phyloP scores from a whole-genome alignment of 2,888 invertebrate genomes.

The Dolichomitus sp. region DNA sequence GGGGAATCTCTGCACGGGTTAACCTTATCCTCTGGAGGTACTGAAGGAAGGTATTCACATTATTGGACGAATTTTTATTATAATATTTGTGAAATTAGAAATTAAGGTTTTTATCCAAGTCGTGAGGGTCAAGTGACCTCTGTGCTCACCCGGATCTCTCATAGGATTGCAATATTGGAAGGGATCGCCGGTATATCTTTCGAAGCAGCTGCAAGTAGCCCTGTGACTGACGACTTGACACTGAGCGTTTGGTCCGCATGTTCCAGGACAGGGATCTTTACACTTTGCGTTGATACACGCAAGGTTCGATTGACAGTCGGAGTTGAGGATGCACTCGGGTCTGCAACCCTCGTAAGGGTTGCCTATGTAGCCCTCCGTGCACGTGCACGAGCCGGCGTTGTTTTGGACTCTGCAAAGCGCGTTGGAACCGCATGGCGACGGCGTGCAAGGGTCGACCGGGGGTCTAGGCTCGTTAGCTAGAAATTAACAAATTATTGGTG shows the following conservation, averaged over 20 bases:
- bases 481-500: constrained; percentile 18
- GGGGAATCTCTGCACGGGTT: constrained; percentile 84
- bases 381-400: constrained; percentile 87
- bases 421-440: constrained; percentile 70
- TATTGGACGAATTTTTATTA: background rate
- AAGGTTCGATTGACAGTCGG: constrained; percentile 86
- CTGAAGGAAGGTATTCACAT: constrained; percentile 55
- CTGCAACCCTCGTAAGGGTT: constrained; percentile 86
- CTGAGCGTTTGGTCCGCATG: constrained; percentile 89
- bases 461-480: constrained; percentile 55
- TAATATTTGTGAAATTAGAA: background rate
- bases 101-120: background rate
- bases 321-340: constrained; percentile 87
- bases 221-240: constrained; percentile 87
- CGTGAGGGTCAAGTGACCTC: background rate
- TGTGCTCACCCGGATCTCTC: constrained; percentile 43
- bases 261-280: constrained; percentile 93
- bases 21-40: constrained; percentile 61
- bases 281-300: constrained; percentile 92
- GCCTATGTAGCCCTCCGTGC: constrained; percentile 86
- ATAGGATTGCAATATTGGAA: constrained; percentile 87
- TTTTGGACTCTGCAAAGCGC: constrained; percentile 88
- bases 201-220: constrained; percentile 86
- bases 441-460: constrained; percentile 80
- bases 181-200: constrained; percentile 87